These are phyloP conservation scores for Portunus trituberculatus DNA, from an alignment of 1,140 invertebrate genomes.

Conservation along the genomic window DNA sequence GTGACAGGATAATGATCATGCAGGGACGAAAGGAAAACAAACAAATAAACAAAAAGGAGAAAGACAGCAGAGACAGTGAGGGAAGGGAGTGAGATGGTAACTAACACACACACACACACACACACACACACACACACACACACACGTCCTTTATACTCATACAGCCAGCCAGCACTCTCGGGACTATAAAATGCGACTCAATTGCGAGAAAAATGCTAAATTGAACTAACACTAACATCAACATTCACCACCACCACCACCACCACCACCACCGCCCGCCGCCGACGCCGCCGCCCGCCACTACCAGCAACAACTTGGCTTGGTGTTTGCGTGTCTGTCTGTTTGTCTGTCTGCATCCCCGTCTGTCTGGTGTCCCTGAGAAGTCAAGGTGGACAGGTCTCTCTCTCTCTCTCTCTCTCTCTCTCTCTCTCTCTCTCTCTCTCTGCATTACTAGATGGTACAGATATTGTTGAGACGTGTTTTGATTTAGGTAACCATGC, in stretches of 20 bases:
- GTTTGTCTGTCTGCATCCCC: background rate
- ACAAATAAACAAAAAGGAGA: background rate
- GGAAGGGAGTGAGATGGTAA: too few relatives aligned
- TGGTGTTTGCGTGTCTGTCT: background rate
- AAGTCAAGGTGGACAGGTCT: constrained; percentile 1
- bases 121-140: too few relatives aligned
- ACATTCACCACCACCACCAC: background rate
- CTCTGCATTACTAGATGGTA: too few relatives aligned
- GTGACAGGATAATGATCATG: too few relatives aligned
- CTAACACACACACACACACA: background rate
- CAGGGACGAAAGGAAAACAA: too few relatives aligned
- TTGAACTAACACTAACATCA: background rate
- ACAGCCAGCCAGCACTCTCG: too few relatives aligned
- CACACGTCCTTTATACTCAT: too few relatives aligned
- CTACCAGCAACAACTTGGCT: too few relatives aligned
- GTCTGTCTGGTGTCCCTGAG: background rate
- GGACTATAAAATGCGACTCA: too few relatives aligned
- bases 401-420: constrained; percentile 20
- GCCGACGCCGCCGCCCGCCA: background rate
- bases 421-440: constrained; percentile 11
- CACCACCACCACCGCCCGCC: background rate
- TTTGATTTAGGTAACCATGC: too few relatives aligned
- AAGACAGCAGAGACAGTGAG: background rate
- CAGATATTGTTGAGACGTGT: too few relatives aligned
- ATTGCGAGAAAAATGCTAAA: background rate